Percentiles rank a stretch among this genome's conserved stretches.
These are phyloP conservation scores for Muricea muricata DNA, from an alignment of 92 coral and sea anemone genomes.

Conservation along the genomic window DNA sequence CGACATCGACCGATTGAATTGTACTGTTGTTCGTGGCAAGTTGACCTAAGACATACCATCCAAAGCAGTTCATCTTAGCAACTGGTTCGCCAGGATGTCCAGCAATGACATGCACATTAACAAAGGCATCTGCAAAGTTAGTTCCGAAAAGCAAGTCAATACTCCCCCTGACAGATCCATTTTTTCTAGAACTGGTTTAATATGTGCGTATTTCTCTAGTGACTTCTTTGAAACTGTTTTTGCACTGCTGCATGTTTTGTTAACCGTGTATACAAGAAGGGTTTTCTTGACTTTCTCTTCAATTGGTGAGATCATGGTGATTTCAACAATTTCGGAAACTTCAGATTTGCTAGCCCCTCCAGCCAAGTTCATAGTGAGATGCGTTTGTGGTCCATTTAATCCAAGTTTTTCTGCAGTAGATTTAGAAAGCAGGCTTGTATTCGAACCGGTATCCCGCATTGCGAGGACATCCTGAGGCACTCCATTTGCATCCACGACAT, in stretches of 20 bases:
- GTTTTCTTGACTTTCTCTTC: conserved; percentile 8
- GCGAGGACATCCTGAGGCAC: conserved; percentile 54
- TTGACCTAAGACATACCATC: background rate
- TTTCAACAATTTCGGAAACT: conserved; percentile 29
- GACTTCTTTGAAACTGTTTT: conserved; percentile 11
- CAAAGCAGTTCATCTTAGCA: conserved; percentile 46
- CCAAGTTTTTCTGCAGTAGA: conserved; percentile 55
- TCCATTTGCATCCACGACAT: conserved; percentile 45
- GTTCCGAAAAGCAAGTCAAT: conserved; percentile 37
- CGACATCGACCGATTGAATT: background rate
- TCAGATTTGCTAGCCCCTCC: conserved; percentile 34
- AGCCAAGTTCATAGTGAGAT: conserved; percentile 41
- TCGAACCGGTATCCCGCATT: conserved; percentile 61
- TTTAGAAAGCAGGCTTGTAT: conserved; percentile 37
- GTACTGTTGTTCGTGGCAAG: background rate
- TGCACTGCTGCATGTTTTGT: conserved; percentile 35
- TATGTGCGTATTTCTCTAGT: conserved; percentile 5
- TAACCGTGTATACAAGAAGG: conserved; percentile 4
- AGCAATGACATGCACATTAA: conserved; percentile 7
- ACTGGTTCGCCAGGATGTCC: conserved; percentile 20
- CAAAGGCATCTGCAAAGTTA: conserved; percentile 31
- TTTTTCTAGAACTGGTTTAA: conserved; percentile 19
- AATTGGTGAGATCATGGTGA: conserved; percentile 3
- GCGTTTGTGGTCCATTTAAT: conserved; percentile 51
- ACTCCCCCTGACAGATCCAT: conserved; percentile 31